These are phyloP conservation scores for Thymallus thymallus DNA, from an alignment of 2,113 vertebrate species.

Conservation along the genomic window DNA sequence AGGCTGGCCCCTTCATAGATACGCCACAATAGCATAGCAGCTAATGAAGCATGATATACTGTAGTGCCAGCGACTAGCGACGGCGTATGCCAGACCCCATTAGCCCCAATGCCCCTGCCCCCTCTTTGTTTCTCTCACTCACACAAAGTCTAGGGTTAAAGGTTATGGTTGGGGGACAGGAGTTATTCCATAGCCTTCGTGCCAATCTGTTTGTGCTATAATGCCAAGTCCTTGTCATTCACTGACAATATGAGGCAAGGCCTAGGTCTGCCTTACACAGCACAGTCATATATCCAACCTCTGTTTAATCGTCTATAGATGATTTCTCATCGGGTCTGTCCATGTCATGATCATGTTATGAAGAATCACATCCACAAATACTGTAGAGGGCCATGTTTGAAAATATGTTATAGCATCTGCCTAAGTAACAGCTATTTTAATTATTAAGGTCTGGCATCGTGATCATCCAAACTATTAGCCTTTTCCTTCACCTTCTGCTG, in stretches of 20 bases:
- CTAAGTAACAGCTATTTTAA: not conserved
- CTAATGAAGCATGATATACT: conserved; percentile 11
- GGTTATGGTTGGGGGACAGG: conserved; percentile 6
- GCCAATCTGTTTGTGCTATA: no score
- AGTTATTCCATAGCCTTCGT: no score
- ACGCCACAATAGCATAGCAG: not conserved
- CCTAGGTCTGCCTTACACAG: no score
- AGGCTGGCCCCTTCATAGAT: not conserved
- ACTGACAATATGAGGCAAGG: no score
- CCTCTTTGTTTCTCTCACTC: not conserved
- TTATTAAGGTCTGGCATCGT: no score
- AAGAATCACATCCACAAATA: no score
- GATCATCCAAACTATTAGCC: no score
- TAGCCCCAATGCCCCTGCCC: conserved; percentile 22
- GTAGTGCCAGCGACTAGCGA: conserved; percentile 19
- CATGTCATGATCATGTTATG: no score
- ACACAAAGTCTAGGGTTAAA: conserved; percentile 30
- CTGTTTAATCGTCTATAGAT: not conserved
- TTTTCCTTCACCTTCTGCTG: not conserved
- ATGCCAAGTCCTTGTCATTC: no score
- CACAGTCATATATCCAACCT: no score
- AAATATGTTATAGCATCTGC: no score
- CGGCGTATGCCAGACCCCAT: conserved; percentile 38
- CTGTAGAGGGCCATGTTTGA: no score
- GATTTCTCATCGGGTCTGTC: not conserved